A percentile compares a stretch with the other conserved stretches of the same genome.
Evolutionary conservation across 2,888 invertebrate genomes (phyloP).

Genomic region (Parnassius apollo): DNA sequence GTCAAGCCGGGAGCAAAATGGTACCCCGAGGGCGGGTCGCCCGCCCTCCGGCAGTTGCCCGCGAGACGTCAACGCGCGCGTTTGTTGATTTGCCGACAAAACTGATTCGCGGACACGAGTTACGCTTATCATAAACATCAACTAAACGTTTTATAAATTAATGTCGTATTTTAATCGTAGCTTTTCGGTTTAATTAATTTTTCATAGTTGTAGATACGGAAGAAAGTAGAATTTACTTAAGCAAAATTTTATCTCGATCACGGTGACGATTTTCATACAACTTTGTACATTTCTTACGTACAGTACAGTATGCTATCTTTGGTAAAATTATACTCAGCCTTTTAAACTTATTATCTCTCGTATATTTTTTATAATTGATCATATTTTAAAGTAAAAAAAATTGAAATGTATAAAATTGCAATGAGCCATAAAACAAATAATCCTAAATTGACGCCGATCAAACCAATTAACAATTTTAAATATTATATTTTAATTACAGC

Average conservation of each 20-base stretch:
- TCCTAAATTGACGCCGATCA: not conserved
- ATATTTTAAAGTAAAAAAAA: no score
- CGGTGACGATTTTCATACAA: no score
- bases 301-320: no score
- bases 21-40: constrained; percentile 64
- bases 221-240: no score
- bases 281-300: no score
- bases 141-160: not conserved
- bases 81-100: constrained; percentile 30
- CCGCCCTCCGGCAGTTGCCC: constrained; percentile 75
- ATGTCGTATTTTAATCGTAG: no score
- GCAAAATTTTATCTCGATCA: no score
- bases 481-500: constrained; percentile 15
- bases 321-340: no score
- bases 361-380: no score
- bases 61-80: constrained; percentile 62
- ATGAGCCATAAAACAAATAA: not conserved
- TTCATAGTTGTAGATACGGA: no score
- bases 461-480: constrained; percentile 17
- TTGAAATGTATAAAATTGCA: not conserved
- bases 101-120: constrained; percentile 4
- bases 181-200: no score
- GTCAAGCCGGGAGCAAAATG: constrained; percentile 40
- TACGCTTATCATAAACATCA: constrained; percentile 24
- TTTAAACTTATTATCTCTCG: no score